Evolutionary conservation across 1,140 invertebrate species (phyloP).

Genomic region (Zaprionus inermis): DNA sequence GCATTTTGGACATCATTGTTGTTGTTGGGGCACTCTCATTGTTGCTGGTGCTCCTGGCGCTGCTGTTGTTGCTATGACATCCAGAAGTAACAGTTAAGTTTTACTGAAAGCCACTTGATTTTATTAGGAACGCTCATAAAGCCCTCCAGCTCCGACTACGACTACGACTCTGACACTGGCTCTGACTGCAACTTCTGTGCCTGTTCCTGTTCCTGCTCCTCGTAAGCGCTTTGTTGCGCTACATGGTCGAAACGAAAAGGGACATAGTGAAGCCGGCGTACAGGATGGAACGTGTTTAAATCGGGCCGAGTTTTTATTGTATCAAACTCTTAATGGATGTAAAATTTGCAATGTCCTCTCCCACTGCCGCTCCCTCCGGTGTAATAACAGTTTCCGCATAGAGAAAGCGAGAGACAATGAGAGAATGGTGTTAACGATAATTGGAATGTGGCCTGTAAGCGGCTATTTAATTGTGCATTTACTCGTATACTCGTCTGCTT

Average conservation of each 20-base stretch:
- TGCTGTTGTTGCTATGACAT: constrained; percentile 33
- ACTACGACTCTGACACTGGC: not conserved
- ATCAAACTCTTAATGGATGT: constrained; percentile 45
- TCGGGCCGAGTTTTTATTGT: constrained; percentile 34
- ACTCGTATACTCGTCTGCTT: not conserved
- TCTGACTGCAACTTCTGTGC: not conserved
- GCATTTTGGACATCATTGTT: constrained; percentile 37
- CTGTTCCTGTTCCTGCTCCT: not conserved
- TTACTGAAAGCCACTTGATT: constrained; percentile 77
- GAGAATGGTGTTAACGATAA: constrained; percentile 27
- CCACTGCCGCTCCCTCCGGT: constrained; percentile 1
- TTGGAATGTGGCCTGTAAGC: constrained; percentile 15
- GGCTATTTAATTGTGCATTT: constrained; percentile 27
- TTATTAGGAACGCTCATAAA: constrained; percentile 74
- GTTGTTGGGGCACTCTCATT: constrained; percentile 3
- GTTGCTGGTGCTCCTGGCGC: not conserved
- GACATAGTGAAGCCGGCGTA: not conserved
- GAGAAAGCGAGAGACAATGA: constrained; percentile 13
- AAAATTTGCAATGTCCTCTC: constrained; percentile 34
- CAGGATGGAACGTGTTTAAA: not conserved
- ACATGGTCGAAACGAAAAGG: not conserved
- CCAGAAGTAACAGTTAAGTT: constrained; percentile 70
- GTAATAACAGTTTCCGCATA: constrained; percentile 27
- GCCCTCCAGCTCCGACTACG: constrained; percentile 25
- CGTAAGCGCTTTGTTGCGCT: constrained; percentile 1